Base-by-base conservation (phyloP, 2,113 vertebrate species). In the Cebus imitator region DNA sequence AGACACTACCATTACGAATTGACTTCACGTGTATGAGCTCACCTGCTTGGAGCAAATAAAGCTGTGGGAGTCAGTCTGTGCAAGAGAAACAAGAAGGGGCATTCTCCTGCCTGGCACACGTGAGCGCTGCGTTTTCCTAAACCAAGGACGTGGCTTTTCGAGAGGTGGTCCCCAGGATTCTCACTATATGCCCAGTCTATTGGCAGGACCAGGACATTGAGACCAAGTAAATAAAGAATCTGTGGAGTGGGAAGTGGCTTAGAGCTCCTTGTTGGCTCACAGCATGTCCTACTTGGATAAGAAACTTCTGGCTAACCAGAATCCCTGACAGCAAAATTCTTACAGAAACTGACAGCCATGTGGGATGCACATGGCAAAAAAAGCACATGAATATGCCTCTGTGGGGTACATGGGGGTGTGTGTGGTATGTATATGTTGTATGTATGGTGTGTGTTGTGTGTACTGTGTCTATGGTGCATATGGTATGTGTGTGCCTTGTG, bases 341-440 rank as follows among this genome's bases (percentile, higher is more conserved):
- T 40, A 9, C 0, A 0, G n/a, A 9, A 35, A 4, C 13, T 11
- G 79, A 73, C 2, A 1, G 3, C 3, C 1, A 0, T 3, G 50
- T 58, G 81, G 73, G 40, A 73, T 58, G 37, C 68, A n/a, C 40
- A 0, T 50, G 43, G 61, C 25, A n/a, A 72, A 9, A 64, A 35
- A 75, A 32, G 30, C 13, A 5, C 25, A 16, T 0, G 40, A 21
- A 27, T 32, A 13, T 73, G n/a, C 5, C 25, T 25, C 37, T 85
- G 52, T 61, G 32, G 43, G 4, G 7, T 13, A 11, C 18, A 37
- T 61, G 10, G n/a, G 11, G 45, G 40, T 45, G 21, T 81, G 27
- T 66, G 27, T 76, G 9, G 2, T 27, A 30, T 79, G 32, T 80
- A 25, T 40, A 45, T n/a, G 21, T 30, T 40, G 23, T 52, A 18